Evolutionary conservation across 2,888 invertebrate genomes (phyloP), one percentile per base, ranked within the genome.

Genomic region (Hemistola chrysoprasaria): DNA sequence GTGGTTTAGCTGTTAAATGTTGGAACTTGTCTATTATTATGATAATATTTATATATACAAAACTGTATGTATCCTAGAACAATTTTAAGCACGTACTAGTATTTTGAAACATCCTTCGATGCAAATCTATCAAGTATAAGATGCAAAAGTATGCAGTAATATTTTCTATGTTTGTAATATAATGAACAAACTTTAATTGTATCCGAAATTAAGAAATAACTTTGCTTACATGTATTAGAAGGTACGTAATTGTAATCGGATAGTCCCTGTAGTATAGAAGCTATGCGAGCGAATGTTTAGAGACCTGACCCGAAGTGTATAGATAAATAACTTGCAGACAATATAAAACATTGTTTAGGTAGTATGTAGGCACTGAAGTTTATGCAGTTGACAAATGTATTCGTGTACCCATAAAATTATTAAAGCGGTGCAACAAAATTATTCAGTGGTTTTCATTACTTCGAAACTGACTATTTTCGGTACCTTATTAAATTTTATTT

Each of bases 301-400:
- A 75, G 73, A 75, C 76, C 65, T 54, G 62, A 74, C 66, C 68
- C 72, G 73, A 47, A 72, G 51, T 81, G 78, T 83, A 83, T 80
- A 84, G 77, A 69, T 72, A 74, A 28, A 9, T 29, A 71, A 74
- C 72, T 77, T 78, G 77, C 78, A 75, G 87, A 86, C 86, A 87
- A 86, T 86, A 85, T 83, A 56, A 75, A 79, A 74, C 62, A 78
- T 82, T 86, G 86, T 85, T 86, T 85, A 86, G 83, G 84, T 87
- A 86, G 86, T 85, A 72, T 59, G 84, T 88, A 86, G 86, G 77
- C 84, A 84, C 82, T 78, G 78, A 79, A 85, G 78, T 88, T 87
- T 87, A 87, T 85, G 85, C 80, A 74, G 86, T 86, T 87, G 75
- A 83, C 73, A 74, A 78, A 75, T 80, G 75, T 85, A 84, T 82